phyloP scores from a whole-genome alignment of 2,888 invertebrate species.

The Pemphredon lugubris region DNA sequence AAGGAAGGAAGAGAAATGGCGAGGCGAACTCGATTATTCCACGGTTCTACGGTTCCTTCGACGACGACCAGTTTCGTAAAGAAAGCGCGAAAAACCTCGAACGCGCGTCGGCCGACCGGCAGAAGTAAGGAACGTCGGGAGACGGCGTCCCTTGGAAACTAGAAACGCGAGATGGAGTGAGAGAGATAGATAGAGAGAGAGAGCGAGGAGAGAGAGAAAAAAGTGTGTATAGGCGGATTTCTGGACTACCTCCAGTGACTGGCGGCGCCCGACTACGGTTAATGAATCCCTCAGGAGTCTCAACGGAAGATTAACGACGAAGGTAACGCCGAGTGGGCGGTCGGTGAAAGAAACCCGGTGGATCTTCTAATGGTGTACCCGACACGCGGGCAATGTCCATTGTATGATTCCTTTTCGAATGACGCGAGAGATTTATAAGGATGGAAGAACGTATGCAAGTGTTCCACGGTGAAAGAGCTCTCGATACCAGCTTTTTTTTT shows the following conservation, averaged over 20 bases:
- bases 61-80: slow-evolving; percentile 17
- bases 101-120: slow-evolving; percentile 22
- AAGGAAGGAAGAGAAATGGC: slow-evolving; percentile 27
- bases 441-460: no score
- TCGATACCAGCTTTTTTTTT: background rate
- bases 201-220: no score
- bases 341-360: slow-evolving; percentile 36
- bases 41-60: slow-evolving; percentile 42
- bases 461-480: background rate
- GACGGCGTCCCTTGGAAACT: slow-evolving; percentile 12
- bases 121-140: slow-evolving; percentile 22
- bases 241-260: slow-evolving; percentile 47
- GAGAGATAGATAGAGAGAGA: no score
- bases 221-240: slow-evolving; percentile 36
- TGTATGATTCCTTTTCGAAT: slow-evolving; percentile 22
- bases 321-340: slow-evolving; percentile 42
- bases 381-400: slow-evolving; percentile 32
- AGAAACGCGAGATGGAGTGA: no score
- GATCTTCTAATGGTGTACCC: slow-evolving; percentile 42
- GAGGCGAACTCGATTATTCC: slow-evolving; percentile 54
- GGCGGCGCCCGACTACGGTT: slow-evolving; percentile 53
- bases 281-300: slow-evolving; percentile 64
- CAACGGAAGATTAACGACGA: slow-evolving; percentile 67
- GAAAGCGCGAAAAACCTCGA: slow-evolving; percentile 25
- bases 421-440: slow-evolving; percentile 5